Conservation (phyloP, 2,113 vertebrate genomes). For the Asarcornis scutulata region DNA sequence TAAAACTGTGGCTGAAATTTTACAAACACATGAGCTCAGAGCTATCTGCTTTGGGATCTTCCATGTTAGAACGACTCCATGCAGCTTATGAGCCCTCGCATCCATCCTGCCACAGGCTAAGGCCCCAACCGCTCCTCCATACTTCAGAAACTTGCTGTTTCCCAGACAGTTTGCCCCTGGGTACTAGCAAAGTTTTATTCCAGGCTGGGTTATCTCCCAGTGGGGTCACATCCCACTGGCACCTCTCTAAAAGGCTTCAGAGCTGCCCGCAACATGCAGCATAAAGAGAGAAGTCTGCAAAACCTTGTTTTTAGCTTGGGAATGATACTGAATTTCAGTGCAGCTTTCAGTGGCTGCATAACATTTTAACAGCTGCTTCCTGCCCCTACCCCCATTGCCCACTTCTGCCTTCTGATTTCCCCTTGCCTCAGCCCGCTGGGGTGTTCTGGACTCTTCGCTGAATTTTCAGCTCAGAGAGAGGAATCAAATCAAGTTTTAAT, state of each 20-base stretch:
- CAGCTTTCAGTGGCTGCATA: neutral
- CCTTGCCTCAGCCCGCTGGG: neutral
- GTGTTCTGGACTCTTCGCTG: neutral
- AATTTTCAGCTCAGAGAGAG: neutral
- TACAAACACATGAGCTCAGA: neutral
- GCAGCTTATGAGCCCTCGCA: neutral
- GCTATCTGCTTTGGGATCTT: neutral
- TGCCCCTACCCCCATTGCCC: neutral
- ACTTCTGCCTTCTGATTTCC: neutral
- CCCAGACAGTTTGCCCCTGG: neutral
- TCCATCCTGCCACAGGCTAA: neutral
- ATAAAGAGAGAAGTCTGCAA: neutral
- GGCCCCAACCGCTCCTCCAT: neutral
- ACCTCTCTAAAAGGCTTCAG: conserved; percentile 12
- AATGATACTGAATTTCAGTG: neutral
- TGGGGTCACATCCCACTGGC: neutral
- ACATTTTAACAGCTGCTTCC: neutral
- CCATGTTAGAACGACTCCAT: neutral
- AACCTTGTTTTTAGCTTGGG: conserved; percentile 10
- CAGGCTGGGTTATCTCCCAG: neutral
- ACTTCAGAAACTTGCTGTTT: neutral
- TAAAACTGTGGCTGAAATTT: neutral
- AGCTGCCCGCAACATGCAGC: neutral
- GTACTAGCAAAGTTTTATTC: neutral
- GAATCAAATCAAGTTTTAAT: conserved; percentile 27